phyloP scores from a whole-genome alignment of 2,113 vertebrate species.

The Rhea pennata region DNA sequence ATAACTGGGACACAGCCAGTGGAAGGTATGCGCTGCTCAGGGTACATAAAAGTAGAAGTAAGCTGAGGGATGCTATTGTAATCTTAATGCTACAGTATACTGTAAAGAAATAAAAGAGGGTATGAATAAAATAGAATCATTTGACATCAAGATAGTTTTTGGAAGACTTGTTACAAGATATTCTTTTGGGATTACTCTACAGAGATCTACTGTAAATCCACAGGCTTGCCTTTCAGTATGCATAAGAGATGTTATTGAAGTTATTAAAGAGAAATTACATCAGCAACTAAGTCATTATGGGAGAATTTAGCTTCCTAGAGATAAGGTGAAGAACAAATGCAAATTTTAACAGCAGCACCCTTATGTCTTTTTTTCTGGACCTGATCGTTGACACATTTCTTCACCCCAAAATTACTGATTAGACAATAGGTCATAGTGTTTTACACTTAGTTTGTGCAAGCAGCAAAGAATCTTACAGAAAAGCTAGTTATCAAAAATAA shows the following conservation, averaged over 20 bases:
- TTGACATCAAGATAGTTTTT: background rate
- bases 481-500: slow-evolving; percentile 47
- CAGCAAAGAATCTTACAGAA: background rate
- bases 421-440: background rate
- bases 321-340: slow-evolving; percentile 28
- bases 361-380: slow-evolving; percentile 1
- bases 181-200: background rate
- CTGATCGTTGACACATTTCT: background rate
- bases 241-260: background rate
- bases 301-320: background rate
- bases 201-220: background rate
- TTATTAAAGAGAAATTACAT: slow-evolving; percentile 24
- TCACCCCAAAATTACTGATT: slow-evolving; percentile 11
- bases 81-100: background rate
- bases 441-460: background rate
- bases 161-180: background rate
- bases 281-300: slow-evolving; percentile 5
- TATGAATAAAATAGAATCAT: background rate
- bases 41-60: background rate
- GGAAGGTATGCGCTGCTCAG: background rate
- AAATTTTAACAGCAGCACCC: slow-evolving; percentile 29
- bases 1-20: slow-evolving; percentile 10
- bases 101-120: slow-evolving; percentile 13
- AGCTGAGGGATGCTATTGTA: background rate
- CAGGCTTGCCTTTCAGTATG: background rate